These are phyloP conservation scores for Erebia epiphron DNA, from an alignment of 2,888 invertebrate species.

Conservation along the genomic window DNA sequence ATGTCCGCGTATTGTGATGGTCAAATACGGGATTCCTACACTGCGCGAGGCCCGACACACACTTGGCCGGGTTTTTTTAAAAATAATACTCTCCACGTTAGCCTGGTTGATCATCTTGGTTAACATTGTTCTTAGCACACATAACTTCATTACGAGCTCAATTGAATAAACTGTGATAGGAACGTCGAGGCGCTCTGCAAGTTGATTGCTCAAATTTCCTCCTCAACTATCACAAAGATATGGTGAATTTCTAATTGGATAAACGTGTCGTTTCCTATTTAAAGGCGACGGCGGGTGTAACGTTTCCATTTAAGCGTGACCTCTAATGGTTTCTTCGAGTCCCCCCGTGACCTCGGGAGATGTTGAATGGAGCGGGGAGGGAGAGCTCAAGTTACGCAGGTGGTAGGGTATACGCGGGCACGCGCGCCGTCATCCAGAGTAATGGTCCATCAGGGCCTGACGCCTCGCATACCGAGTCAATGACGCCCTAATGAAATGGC, in stretches of 20 bases:
- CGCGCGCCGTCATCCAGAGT: slow-evolving; percentile 79
- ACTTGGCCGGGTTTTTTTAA: no score
- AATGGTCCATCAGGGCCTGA: slow-evolving; percentile 69
- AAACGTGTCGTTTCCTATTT: slow-evolving; percentile 84
- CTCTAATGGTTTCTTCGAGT: slow-evolving; percentile 52
- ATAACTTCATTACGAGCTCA: slow-evolving; percentile 81
- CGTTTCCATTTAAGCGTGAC: slow-evolving; percentile 67
- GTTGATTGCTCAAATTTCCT: slow-evolving; percentile 83
- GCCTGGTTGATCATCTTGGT: slow-evolving; percentile 51
- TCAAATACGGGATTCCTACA: no score
- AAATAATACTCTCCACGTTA: neutral
- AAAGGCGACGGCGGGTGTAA: slow-evolving; percentile 76
- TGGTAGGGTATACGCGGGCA: slow-evolving; percentile 60
- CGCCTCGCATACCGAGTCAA: slow-evolving; percentile 62
- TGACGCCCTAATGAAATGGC: slow-evolving; percentile 72
- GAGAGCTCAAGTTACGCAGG: slow-evolving; percentile 48
- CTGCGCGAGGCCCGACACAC: no score
- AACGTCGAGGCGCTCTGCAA: slow-evolving; percentile 78
- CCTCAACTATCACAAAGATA: slow-evolving; percentile 83
- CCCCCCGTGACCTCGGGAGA: slow-evolving; percentile 46
- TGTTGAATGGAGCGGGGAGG: slow-evolving; percentile 45
- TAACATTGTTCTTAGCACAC: slow-evolving; percentile 70
- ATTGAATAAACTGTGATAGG: slow-evolving; percentile 83
- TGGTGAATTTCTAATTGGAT: slow-evolving; percentile 84
- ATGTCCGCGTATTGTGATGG: no score